Base-by-base conservation (phyloP, 2,888 invertebrate genomes). In the Pheosia tremula region DNA sequence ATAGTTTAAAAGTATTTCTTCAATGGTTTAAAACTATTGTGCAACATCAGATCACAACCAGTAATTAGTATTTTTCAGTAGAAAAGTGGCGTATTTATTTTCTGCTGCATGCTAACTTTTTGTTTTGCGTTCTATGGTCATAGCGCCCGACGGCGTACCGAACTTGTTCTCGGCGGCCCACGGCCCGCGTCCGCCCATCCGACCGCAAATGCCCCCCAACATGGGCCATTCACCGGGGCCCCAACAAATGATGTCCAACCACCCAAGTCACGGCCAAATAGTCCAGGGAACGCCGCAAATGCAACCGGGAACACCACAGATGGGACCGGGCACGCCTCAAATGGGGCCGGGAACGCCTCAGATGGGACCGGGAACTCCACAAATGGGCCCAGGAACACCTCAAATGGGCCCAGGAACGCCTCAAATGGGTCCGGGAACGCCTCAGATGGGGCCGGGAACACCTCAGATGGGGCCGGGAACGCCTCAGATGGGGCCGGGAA, bases 81-180 rank as follows among this genome's bases (percentile, higher is more conserved):
- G 41, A 11, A 59, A 41, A 38, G 13, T 56, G 54, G 60, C 59
- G 64, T 71, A 71, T 80, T 66, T 75, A 70, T 79, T 83, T 85
- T 73, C 11, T n/a, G 71, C 71, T 77, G 75, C 75, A 77, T 77
- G 73, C 57, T 75, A 67, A 69, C 64, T 80, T 80, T 79, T 89
- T 89, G 77, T 82, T 89, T 90, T 87, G 90, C 89, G 67, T 88
- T 87, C 67, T 72, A 67, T 83, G 84, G 78, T 82, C 81, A 80
- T 91, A 91, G 91, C 91, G 86, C 90, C 89, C 77, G 93, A 93
- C 78, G 88, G 93, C 89, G 91, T 93, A 79, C 84, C 86, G 80
- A 90, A 87, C 85, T 88, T 93, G 88, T 93, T 92, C 82, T 90
- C 93, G 64, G 84, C 91, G 74, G 72, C 87, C 64, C 93, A 89